These are phyloP conservation scores for Brachymystax lenok DNA, from an alignment of 2,797 vertebrate genomes.

Conservation along the genomic window DNA sequence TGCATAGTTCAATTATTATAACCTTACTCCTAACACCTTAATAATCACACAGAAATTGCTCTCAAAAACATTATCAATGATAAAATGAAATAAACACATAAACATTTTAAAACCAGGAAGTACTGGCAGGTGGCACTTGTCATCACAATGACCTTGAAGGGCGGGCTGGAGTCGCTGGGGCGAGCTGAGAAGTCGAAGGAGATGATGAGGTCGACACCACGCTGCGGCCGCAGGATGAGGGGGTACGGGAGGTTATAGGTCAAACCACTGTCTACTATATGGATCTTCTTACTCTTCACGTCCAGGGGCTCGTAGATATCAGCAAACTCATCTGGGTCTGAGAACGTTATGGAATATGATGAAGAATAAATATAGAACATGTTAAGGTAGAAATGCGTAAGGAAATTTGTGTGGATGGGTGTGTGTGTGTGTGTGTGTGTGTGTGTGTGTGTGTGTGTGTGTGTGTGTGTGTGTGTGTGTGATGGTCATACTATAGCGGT, in stretches of 20 bases:
- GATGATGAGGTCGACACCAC: conserved; percentile 91
- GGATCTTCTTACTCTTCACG: conserved; percentile 98
- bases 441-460: background rate
- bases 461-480: background rate
- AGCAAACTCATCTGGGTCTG: conserved; percentile 97
- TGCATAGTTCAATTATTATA: background rate
- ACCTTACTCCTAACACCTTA: background rate
- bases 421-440: background rate
- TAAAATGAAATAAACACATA: background rate
- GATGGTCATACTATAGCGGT: background rate
- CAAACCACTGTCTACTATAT: conserved; percentile 95
- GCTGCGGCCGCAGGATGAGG: conserved; percentile 88
- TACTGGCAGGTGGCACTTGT: background rate
- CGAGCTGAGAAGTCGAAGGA: conserved; percentile 97
- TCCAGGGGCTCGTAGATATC: conserved; percentile 95
- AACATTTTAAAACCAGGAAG: background rate
- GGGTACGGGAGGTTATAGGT: conserved; percentile 97
- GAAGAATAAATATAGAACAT: background rate
- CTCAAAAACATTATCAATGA: background rate
- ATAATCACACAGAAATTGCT: no score
- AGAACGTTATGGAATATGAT: background rate
- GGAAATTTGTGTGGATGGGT: background rate
- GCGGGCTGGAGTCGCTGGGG: conserved; percentile 95
- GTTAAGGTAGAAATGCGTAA: background rate
- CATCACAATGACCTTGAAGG: conserved; percentile 87